Evolutionary conservation across 2,113 vertebrate genomes (phyloP).

Genomic region (Gulo gulo): DNA sequence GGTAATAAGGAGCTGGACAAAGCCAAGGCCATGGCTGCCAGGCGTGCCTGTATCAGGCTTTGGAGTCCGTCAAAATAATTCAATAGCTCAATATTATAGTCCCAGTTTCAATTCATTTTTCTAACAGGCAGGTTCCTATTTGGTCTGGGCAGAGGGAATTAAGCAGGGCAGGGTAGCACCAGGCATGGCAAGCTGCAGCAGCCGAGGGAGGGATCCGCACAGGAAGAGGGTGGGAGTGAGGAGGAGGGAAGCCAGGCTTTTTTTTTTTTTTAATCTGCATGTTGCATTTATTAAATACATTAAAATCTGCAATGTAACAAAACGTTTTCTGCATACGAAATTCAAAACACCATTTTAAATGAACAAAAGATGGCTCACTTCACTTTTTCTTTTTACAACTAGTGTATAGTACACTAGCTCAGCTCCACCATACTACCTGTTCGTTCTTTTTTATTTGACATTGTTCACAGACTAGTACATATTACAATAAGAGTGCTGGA

Average conservation of each 20-base stretch:
- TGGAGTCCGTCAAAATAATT: slow-evolving; percentile 11
- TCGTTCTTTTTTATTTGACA: slow-evolving; percentile 87
- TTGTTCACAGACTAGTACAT: slow-evolving; percentile 96
- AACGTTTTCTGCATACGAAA: slow-evolving; percentile 98
- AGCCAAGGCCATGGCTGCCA: not conserved
- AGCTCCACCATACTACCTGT: slow-evolving; percentile 84
- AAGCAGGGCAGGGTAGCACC: not conserved
- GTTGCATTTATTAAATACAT: slow-evolving; percentile 99
- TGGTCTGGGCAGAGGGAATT: not conserved
- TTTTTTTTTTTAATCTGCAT: slow-evolving; percentile 90
- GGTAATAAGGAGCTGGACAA: not conserved
- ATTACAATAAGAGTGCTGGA: slow-evolving; percentile 94
- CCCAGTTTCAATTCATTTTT: not conserved
- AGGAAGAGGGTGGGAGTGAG: not conserved
- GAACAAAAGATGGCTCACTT: slow-evolving; percentile 97
- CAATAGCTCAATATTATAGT: not conserved
- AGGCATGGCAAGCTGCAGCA: too few relatives aligned
- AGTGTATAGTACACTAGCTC: slow-evolving; percentile 88
- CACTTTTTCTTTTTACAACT: slow-evolving; percentile 87
- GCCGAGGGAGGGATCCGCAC: not conserved
- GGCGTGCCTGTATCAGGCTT: not conserved
- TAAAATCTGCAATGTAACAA: slow-evolving; percentile 99
- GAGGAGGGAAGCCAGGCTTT: not conserved
- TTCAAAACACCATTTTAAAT: slow-evolving; percentile 99
- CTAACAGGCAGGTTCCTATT: not conserved